Evolutionary conservation across 2,797 vertebrate species (phyloP), one percentile per base, ranked within the genome.

Genomic region (Pipistrellus kuhlii): DNA sequence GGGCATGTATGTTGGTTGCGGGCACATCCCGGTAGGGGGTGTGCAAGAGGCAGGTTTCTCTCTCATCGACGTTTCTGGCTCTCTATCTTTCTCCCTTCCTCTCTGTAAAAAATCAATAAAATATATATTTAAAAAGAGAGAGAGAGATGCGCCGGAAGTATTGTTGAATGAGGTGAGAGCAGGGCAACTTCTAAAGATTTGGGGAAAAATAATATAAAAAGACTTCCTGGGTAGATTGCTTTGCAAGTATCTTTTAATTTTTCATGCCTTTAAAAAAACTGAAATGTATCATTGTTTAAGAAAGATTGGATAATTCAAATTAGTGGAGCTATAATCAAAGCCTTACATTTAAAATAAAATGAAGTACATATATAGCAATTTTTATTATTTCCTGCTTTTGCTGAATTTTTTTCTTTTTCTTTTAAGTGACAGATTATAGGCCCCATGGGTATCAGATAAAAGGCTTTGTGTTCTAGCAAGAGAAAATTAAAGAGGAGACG

Each of bases 261-360:
- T 14, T 73, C 35, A 85, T 71, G 68, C 4, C 66, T 44, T 82
- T 94, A 83, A 90, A 90, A 95, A 72, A 89, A 87, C 18, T 41
- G 44, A 82, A 90, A n/a, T 57, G 13, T 71, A 57, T 75, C 46
- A 57, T 88, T 76, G 53, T 71, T 87, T 20, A 88, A 62, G 57
- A 82, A 93, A 57, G 17, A 71, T 18, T 66, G 8, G 17, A 62
- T 51, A 78, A 88, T 20, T 84, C 10, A 20, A 82, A 68, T 83
- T 80, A 95, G 77, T 85, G n/a, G 66, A 81, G 9, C 3, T 82
- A 62, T 90, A 53, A 5, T 71, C 68, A 90, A 87, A 93, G 46
- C 8, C 46, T 93, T 85, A 71, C 17, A 53, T 81, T 84, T 81
- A 77, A 77, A 75, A 76, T 55, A 69, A 92, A 93, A 76, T 83